Conservation (phyloP, 1,140 invertebrate species). For the Macrocentrus cingulum region DNA sequence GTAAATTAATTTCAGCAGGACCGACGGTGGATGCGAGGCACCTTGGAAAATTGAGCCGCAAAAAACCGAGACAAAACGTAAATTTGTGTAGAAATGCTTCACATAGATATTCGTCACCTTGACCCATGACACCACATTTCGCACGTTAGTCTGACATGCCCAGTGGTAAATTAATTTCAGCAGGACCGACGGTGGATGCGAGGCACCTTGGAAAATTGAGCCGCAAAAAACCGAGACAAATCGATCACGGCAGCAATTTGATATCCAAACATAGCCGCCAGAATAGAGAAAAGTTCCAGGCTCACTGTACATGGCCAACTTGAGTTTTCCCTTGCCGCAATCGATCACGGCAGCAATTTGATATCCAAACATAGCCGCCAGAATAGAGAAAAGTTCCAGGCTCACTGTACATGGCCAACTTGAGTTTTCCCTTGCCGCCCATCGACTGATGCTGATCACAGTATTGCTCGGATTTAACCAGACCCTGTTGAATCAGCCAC, state of each 20-base stretch:
- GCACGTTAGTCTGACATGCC: constrained; percentile 84
- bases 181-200: constrained; percentile 76
- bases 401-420: constrained; percentile 82
- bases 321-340: too few species aligned
- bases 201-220: constrained; percentile 82
- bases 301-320: too few species aligned
- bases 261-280: too few species aligned
- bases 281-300: too few species aligned
- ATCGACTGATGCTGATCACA: constrained; percentile 64
- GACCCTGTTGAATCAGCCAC: constrained; percentile 83
- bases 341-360: constrained; percentile 80
- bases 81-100: constrained; percentile 78
- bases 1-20: too few species aligned
- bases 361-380: constrained; percentile 88
- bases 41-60: too few species aligned
- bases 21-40: too few species aligned
- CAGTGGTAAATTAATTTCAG: constrained; percentile 87
- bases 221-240: constrained; percentile 84
- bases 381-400: constrained; percentile 80
- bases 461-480: constrained; percentile 76
- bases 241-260: too few species aligned
- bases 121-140: constrained; percentile 85
- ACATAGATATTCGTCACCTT: constrained; percentile 78
- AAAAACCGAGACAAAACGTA: too few species aligned
- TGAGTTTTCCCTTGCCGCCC: constrained; percentile 63